Evolutionary conservation across 2,888 invertebrate genomes (phyloP), one percentile per base, ranked within the genome.

Genomic region (Clepsis dumicolana): DNA sequence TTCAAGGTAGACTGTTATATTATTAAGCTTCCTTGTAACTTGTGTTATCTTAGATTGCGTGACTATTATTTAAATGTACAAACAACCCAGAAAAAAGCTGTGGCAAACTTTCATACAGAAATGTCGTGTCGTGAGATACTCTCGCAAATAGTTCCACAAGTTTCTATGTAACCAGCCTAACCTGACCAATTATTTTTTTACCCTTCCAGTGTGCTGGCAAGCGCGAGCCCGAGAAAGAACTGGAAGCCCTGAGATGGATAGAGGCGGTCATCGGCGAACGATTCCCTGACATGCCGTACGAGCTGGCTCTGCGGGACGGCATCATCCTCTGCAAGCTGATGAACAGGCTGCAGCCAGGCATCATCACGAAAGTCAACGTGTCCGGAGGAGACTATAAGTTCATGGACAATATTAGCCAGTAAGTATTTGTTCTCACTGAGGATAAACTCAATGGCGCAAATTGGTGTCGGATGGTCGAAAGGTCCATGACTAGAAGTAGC

Each of bases 391-490:
- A 98, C 81, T 99, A 99, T 94, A 98, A 98, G 85, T 96, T 97
- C 95, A 98, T 99, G 98, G 98, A 99, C 84, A 99, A 99, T 85
- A 96, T 98, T 71, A 97, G 95, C 89, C 97, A 97, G 97, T 99
- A 86, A 94, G 96, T 95, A n/a, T n/a, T 38, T 38, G n/a, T 4
- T 38, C n/a, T n/a, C n/a, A n/a, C n/a, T n/a, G n/a, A n/a, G n/a
- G n/a, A n/a, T n/a, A n/a, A n/a, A n/a, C n/a, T n/a, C n/a, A n/a
- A n/a, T n/a, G n/a, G n/a, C n/a, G n/a, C n/a, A n/a, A n/a, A n/a
- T n/a, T n/a, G n/a, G n/a, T n/a, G n/a, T n/a, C n/a, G n/a, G n/a
- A n/a, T n/a, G n/a, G n/a, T n/a, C n/a, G n/a, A n/a, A n/a, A n/a
- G n/a, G n/a, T n/a, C n/a, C n/a, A n/a, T n/a, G n/a, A n/a, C n/a